Percentiles rank a stretch among this genome's conserved stretches.
Evolutionary conservation across 2,113 vertebrate species (phyloP).

Genomic region (Nyctereutes procyonoides): DNA sequence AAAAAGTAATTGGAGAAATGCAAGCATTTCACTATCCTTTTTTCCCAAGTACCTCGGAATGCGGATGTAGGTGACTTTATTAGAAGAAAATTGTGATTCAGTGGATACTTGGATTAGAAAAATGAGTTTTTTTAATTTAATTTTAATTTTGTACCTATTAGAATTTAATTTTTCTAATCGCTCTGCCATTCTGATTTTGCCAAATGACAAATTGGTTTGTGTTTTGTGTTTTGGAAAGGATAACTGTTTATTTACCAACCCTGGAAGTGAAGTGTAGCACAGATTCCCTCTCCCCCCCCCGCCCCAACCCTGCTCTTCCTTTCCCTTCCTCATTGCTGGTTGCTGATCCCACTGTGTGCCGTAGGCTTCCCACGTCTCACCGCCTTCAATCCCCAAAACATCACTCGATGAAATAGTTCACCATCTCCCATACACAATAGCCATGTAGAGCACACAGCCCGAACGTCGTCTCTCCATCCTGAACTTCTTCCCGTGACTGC

Average conservation of each 20-base stretch:
- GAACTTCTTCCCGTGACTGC: not conserved
- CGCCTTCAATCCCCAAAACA: not conserved
- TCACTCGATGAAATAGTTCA: not conserved
- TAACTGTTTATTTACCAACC: not conserved
- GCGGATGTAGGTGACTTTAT: not conserved
- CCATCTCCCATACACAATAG: not conserved
- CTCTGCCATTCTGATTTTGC: not conserved
- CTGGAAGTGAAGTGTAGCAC: not conserved
- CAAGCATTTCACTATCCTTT: conserved; percentile 1
- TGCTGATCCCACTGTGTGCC: not conserved
- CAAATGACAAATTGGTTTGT: not conserved
- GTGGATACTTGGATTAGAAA: conserved; percentile 32
- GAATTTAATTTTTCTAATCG: too few relatives aligned
- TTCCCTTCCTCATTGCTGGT: not conserved
- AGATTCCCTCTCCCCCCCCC: too few relatives aligned
- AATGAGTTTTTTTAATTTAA: too few relatives aligned
- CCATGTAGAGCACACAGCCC: not conserved
- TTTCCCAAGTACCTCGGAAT: conserved; percentile 45
- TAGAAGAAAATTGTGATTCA: conserved; percentile 8
- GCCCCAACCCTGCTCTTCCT: not conserved
- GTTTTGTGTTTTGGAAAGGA: not conserved
- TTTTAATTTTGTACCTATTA: too few relatives aligned
- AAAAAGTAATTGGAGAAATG: conserved; percentile 49
- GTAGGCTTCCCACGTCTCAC: not conserved
- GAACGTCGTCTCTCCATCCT: not conserved